Percentiles rank a stretch among this genome's conserved stretches.
Evolutionary conservation across 35 echinoderm and acorn worm genomes (phyloP).

Genomic region (Apostichopus parvimensis): DNA sequence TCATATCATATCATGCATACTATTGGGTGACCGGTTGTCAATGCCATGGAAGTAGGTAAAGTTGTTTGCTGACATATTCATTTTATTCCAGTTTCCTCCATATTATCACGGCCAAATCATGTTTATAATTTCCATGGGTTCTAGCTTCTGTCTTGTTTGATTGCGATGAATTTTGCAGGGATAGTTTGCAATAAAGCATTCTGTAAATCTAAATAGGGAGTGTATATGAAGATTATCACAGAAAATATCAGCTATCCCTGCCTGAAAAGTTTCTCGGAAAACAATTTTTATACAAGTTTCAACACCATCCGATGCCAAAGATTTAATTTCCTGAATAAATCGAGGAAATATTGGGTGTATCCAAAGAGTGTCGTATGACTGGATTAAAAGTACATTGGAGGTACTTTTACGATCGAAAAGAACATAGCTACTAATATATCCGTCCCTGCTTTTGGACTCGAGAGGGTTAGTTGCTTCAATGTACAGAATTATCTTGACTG

Average conservation of each 20-base stretch:
- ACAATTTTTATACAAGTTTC: neutral
- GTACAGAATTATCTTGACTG: neutral
- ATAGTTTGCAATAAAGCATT: slow-evolving; percentile 61
- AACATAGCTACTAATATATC: slow-evolving; percentile 62
- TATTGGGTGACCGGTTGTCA: slow-evolving; percentile 48
- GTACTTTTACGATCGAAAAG: slow-evolving; percentile 30
- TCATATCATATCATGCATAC: slow-evolving; percentile 53
- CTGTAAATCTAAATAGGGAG: slow-evolving; percentile 46
- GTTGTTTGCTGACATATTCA: neutral
- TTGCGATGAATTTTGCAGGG: slow-evolving; percentile 51
- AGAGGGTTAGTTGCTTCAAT: slow-evolving; percentile 59
- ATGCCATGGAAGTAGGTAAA: slow-evolving; percentile 39
- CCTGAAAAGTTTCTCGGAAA: slow-evolving; percentile 40
- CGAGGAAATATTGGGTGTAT: slow-evolving; percentile 5
- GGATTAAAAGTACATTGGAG: slow-evolving; percentile 60
- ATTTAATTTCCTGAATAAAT: slow-evolving; percentile 15
- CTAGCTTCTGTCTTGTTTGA: neutral
- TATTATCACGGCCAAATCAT: neutral
- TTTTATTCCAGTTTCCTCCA: slow-evolving; percentile 8
- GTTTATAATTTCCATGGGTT: slow-evolving; percentile 4
- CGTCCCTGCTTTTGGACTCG: slow-evolving; percentile 52
- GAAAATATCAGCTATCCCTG: slow-evolving; percentile 52
- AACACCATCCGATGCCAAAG: slow-evolving; percentile 30
- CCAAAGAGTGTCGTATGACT: slow-evolving; percentile 50
- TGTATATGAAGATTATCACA: slow-evolving; percentile 66